phyloP scores from a whole-genome alignment of 2,888 invertebrate species.

The Epiperipatus broadwayi region DNA sequence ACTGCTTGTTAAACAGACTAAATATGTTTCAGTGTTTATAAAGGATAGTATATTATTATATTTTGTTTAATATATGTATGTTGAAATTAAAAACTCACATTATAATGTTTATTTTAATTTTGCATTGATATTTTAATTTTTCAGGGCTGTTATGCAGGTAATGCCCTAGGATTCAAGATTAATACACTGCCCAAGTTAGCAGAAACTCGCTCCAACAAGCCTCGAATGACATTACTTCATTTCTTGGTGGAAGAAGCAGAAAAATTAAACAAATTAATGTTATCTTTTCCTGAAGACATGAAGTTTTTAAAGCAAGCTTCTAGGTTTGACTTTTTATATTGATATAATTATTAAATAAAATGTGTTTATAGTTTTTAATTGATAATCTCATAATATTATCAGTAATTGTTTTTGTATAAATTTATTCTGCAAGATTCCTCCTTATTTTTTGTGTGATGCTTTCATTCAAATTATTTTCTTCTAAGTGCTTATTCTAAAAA shows the following conservation, averaged over 20 bases:
- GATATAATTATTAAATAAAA: too few species aligned
- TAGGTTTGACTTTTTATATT: too few species aligned
- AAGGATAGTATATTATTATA: background rate
- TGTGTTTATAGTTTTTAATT: too few species aligned
- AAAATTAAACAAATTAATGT: conserved; percentile 25
- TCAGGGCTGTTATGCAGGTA: conserved; percentile 36
- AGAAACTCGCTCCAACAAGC: conserved; percentile 34
- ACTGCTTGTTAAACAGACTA: background rate
- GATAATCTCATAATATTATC: too few species aligned
- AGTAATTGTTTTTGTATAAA: too few species aligned
- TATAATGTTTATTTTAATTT: conserved; percentile 11
- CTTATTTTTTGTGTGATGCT: too few species aligned
- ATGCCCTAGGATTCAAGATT: conserved; percentile 34
- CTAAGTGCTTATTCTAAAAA: too few species aligned
- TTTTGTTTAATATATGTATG: background rate
- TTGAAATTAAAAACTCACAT: conserved; percentile 5
- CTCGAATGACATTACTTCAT: conserved; percentile 34
- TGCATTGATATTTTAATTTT: conserved; percentile 9
- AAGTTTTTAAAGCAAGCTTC: conserved; percentile 15
- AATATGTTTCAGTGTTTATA: too few species aligned
- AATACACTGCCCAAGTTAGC: conserved; percentile 32
- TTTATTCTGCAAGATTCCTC: too few species aligned
- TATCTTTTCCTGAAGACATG: conserved; percentile 28
- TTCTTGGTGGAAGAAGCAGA: conserved; percentile 31
- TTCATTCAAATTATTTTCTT: too few species aligned